These are phyloP conservation scores for Popillia japonica DNA, from an alignment of 1,140 invertebrate genomes.

Conservation along the genomic window DNA sequence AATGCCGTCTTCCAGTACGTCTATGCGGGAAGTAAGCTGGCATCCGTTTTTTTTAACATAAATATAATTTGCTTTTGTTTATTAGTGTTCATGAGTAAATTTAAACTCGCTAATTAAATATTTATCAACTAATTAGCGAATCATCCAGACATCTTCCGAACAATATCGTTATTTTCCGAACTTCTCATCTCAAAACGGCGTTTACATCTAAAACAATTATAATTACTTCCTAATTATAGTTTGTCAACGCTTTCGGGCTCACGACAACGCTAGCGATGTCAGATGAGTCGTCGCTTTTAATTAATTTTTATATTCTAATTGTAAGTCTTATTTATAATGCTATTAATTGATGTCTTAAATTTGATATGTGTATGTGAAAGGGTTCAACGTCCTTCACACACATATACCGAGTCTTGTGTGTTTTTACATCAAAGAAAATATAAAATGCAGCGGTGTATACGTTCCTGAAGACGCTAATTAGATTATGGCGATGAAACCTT, in stretches of 20 bases:
- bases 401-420: background rate
- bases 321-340: background rate
- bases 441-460: background rate
- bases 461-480: background rate
- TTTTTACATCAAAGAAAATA: slow-evolving; percentile 14
- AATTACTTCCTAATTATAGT: background rate
- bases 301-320: slow-evolving; percentile 26
- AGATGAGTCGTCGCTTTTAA: slow-evolving; percentile 9
- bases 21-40: slow-evolving; percentile 8
- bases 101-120: slow-evolving; percentile 8
- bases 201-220: slow-evolving; percentile 2
- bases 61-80: slow-evolving; percentile 23
- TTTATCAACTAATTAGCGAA: too few species aligned
- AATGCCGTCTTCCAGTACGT: background rate
- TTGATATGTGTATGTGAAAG: slow-evolving; percentile 3
- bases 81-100: slow-evolving; percentile 29
- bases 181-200: too few species aligned
- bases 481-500: background rate
- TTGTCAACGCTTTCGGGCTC: background rate
- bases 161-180: too few species aligned
- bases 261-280: background rate
- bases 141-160: too few species aligned
- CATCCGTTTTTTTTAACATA: slow-evolving; percentile 21
- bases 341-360: slow-evolving; percentile 25
- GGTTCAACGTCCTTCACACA: background rate